A percentile compares a stretch with the other conserved stretches of the same genome.
Evolutionary conservation across 92 coral and sea anemone species (phyloP).

Genomic region (Actinernus sp.): DNA sequence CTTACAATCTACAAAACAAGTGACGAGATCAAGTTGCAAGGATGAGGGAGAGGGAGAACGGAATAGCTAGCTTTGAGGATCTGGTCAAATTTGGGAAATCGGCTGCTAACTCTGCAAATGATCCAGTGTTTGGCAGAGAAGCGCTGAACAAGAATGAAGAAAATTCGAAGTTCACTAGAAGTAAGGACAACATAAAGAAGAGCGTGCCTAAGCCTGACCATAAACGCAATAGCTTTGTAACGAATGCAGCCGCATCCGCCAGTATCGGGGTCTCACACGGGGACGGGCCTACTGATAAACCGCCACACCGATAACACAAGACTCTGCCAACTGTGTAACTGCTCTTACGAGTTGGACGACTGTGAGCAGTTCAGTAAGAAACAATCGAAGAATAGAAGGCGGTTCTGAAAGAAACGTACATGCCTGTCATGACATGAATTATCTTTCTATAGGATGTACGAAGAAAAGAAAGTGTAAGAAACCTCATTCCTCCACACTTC

Average conservation of each 20-base stretch:
- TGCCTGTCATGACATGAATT: conserved; percentile 52
- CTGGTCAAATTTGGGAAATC: conserved; percentile 32
- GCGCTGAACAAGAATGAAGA: conserved; percentile 30
- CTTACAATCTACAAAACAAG: conserved; percentile 37
- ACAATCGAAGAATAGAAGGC: conserved; percentile 48
- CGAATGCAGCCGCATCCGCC: not conserved
- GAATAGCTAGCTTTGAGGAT: conserved; percentile 22
- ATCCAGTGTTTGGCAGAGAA: conserved; percentile 54
- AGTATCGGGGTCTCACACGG: conserved; percentile 13
- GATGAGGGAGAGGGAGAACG: conserved; percentile 11
- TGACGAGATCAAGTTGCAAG: conserved; percentile 48
- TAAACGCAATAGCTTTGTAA: conserved; percentile 25
- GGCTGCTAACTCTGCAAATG: conserved; percentile 65
- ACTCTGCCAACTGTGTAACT: too few species aligned
- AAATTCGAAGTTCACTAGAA: not conserved
- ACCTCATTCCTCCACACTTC: too few species aligned
- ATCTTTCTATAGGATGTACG: conserved; percentile 39
- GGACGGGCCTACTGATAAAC: too few species aligned
- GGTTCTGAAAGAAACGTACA: conserved; percentile 26
- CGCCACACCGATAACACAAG: too few species aligned
- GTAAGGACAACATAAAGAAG: too few species aligned
- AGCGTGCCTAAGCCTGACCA: not conserved
- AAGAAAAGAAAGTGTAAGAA: conserved; percentile 25
- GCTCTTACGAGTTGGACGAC: conserved; percentile 46
- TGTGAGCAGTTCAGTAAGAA: conserved; percentile 45